Conservation (phyloP, 2,888 invertebrate genomes). For the Siphonodentalium dalli region DNA sequence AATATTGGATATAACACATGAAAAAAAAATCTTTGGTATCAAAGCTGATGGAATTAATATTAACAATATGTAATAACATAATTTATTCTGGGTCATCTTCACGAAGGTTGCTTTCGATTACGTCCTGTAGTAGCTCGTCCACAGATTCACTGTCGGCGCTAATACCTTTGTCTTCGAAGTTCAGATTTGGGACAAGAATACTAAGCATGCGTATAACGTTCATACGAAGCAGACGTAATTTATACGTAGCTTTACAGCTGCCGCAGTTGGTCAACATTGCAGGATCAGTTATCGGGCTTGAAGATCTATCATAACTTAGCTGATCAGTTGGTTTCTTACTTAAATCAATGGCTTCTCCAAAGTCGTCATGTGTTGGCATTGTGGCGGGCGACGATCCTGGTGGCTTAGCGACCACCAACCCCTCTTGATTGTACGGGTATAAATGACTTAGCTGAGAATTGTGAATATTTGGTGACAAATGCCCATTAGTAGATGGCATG, state of each 20-base stretch:
- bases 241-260: constrained; percentile 52
- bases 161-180: constrained; percentile 61
- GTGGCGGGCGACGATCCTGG: constrained; percentile 1
- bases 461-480: too few relatives aligned
- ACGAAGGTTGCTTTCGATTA: constrained; percentile 60
- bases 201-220: constrained; percentile 63
- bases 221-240: constrained; percentile 54
- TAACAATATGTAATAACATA: too few relatives aligned
- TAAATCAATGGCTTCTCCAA: constrained; percentile 51
- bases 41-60: too few relatives aligned
- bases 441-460: too few relatives aligned
- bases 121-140: constrained; percentile 61
- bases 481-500: too few relatives aligned
- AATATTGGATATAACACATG: too few relatives aligned
- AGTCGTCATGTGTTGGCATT: constrained; percentile 29
- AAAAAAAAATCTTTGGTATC: too few relatives aligned
- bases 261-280: constrained; percentile 24
- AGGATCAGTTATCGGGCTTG: not conserved
- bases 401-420: too few relatives aligned
- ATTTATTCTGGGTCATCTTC: too few relatives aligned
- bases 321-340: constrained; percentile 38
- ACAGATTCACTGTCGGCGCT: constrained; percentile 61
- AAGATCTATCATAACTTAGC: not conserved
- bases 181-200: constrained; percentile 61
- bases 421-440: too few relatives aligned